Conservation (phyloP, 2,113 vertebrate species). For the Trogon surrucura region DNA sequence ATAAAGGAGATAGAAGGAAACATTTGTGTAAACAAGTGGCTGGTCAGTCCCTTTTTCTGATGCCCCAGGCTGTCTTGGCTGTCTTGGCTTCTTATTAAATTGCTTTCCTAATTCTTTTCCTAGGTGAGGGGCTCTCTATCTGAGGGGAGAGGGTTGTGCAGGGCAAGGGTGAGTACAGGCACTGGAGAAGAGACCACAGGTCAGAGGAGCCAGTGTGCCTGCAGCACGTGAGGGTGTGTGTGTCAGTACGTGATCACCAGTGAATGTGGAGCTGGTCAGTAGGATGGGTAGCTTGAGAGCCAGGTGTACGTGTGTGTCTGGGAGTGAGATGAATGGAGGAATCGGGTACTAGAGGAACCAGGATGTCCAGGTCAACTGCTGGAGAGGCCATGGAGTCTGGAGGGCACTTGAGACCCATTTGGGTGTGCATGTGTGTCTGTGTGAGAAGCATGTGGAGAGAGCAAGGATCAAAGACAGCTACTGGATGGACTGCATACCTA, state of each 20-base stretch:
- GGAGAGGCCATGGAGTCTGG: fast-evolving
- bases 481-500: background rate
- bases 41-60: background rate
- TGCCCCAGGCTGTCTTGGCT: too few species aligned
- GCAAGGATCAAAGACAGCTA: background rate
- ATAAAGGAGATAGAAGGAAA: background rate
- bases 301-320: background rate
- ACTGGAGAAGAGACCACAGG: background rate
- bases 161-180: background rate
- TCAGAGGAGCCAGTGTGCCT: background rate
- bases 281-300: background rate
- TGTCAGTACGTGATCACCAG: background rate
- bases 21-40: background rate
- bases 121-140: background rate
- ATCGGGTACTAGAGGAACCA: too few species aligned
- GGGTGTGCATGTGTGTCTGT: background rate
- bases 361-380: background rate
- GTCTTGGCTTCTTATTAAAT: background rate
- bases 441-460: background rate
- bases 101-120: background rate
- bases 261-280: background rate
- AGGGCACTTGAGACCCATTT: background rate
- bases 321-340: background rate
- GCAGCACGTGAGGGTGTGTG: fast-evolving
- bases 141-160: too few species aligned